Base-by-base conservation (phyloP, 2,797 vertebrate genomes). In the Lagothrix lagotricha region DNA sequence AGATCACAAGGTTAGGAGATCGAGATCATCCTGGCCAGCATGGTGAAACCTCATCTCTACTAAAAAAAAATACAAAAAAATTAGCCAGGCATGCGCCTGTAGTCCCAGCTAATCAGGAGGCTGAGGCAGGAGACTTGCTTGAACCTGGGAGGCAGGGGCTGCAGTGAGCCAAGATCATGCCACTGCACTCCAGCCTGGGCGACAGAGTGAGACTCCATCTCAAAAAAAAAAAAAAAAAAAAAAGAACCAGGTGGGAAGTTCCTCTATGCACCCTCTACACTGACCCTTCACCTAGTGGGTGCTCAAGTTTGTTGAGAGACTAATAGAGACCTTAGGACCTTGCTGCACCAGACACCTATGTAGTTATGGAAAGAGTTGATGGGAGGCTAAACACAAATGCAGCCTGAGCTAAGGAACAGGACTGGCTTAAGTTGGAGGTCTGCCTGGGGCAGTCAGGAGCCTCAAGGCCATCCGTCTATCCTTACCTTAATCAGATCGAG, bases 401-500 rank as follows among this genome's bases (percentile, higher is more conserved):
- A 0, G 0, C 15, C 30, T 6, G 33, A 72, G 33, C 28, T 5
- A 0, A 22, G 30, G 50, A 75, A n/a, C 80, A 20, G 41, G 36
- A 28, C 2, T 3, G 44, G 83, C 50, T 79, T 19, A n/a, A 70
- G 44, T 7, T 5, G 36, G 39, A 77, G 52, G 20, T 10, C n/a
- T 11, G 12, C 61, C 46, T 4, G 17, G 57, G 54, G n/a, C 0
- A 5, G 52, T 48, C 19, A 1, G 24, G 44, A 0, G 0, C 24
- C 14, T 19, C 41, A 5, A 19, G 19, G 0, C 0, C 0, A 0
- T 30, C 41, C 0, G 13, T 41, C 33, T 30, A 19, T 33, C 44
- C 13, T 98, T 98, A 99, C 99, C 99, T 99, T 99, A 83, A 99
- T 99, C 98, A 97, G 99, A 88, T 99, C 98, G 98, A 99, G 98